Evolutionary conservation across 35 echinoderm and acorn worm species (phyloP), one percentile per base, ranked within the genome.

Genomic region (Heliocidaris erythrogramma): DNA sequence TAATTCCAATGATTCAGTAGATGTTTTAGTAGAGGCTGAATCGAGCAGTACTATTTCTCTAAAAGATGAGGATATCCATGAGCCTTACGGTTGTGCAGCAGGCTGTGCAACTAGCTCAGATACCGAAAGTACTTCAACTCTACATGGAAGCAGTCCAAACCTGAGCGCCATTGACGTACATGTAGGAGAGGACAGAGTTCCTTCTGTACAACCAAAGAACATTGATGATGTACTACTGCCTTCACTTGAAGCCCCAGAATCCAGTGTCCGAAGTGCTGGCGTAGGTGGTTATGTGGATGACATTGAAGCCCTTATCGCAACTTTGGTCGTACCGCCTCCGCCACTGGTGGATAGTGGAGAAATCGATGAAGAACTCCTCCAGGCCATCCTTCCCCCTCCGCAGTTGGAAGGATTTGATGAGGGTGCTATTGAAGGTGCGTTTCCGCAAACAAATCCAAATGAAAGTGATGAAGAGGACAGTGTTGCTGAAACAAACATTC

Each of bases 281-380:
- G 61, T 69, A 85, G 90, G 29, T 56, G 53, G 50, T 16, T 30
- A 92, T 24, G 61, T 53, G 35, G 90, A 93, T 48, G 87, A 49
- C 91, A 95, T 97, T 90, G 95, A 99, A 90, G 94, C 92, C 17
- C 92, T 99, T 8, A 99, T 99, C 30, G 96, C 94, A 85, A 92
- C 98, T 42, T 88, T 99, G 60, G 94, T 95, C 7, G 65, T 97
- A n/a, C 95, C 94, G 29, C 98, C 98, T 30, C 98, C 98, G 85
- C 96, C 98, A 88, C 96, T 97, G 30, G 69, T 84, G 31, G 94
- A 94, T 48, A 42, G 50, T 32, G 86, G 88, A 24, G 92, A 86
- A 32, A 32, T 96, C 31, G 95, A 95, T 94, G 97, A 97, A 94
- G 95, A 96, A 48, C 86, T 97, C 11, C 94, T 97, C 5, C 86